phyloP scores from a whole-genome alignment of 2,888 invertebrate genomes.

The Eupithecia pulchellata region DNA sequence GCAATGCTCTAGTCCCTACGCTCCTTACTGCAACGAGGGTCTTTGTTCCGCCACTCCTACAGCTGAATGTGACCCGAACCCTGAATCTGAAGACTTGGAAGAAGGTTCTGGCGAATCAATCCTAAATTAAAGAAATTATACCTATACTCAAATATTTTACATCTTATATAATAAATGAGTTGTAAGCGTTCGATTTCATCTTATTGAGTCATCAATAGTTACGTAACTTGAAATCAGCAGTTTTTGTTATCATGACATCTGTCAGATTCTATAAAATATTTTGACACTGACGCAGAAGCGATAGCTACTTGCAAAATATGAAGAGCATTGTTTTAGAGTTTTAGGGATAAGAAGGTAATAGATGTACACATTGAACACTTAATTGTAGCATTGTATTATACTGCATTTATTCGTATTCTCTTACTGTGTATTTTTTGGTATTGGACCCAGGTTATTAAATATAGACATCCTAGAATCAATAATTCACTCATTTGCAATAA shows the following conservation, averaged over 20 bases:
- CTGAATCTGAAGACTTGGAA: conserved; percentile 3
- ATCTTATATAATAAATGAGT: neutral
- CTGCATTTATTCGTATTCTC: too few species aligned
- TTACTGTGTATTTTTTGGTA: neutral
- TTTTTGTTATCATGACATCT: conserved; percentile 5
- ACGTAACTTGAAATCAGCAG: conserved; percentile 2
- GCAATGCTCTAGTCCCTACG: conserved; percentile 7
- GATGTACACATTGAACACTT: neutral
- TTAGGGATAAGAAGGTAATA: neutral
- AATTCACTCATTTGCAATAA: too few species aligned
- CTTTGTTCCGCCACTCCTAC: neutral
- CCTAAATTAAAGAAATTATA: neutral
- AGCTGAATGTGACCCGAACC: conserved; percentile 2
- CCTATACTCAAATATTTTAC: neutral
- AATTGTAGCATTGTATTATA: too few species aligned
- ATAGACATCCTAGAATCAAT: too few species aligned
- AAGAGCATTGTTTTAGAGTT: neutral
- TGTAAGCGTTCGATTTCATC: neutral
- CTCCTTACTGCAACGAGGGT: conserved; percentile 11
- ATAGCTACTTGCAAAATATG: neutral
- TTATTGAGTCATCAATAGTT: neutral
- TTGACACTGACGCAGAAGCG: neutral
- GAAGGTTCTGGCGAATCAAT: conserved; percentile 3
- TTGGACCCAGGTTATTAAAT: too few species aligned
- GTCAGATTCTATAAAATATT: neutral